Percentiles rank a stretch among this genome's conserved stretches.
Conservation (phyloP, 1,140 invertebrate species). For the Amphibalanus amphitrite region DNA sequence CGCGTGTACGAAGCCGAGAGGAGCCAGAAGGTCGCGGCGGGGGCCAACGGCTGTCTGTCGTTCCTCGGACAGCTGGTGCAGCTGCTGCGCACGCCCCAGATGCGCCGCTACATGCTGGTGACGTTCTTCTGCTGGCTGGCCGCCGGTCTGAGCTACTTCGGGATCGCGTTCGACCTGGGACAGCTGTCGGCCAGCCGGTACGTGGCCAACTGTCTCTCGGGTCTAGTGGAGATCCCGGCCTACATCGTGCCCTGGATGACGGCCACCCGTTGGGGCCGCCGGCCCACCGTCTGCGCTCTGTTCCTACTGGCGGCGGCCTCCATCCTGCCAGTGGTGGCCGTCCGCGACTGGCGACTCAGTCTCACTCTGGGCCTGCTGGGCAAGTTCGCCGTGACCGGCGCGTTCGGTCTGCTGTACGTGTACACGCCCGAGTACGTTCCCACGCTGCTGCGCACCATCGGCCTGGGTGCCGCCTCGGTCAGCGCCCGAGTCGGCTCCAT, state of each 20-base stretch:
- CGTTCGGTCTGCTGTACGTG: conserved; percentile 59
- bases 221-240: conserved; percentile 16
- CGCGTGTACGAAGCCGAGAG: neutral
- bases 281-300: conserved; percentile 7
- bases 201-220: conserved; percentile 4
- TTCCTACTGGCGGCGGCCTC: conserved; percentile 29
- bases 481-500: conserved; percentile 58
- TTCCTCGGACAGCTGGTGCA: conserved; percentile 4
- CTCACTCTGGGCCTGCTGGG: conserved; percentile 53
- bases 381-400: conserved; percentile 65
- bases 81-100: conserved; percentile 35
- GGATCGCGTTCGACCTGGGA: conserved; percentile 56
- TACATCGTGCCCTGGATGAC: conserved; percentile 4
- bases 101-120: conserved; percentile 48
- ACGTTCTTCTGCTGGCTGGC: conserved; percentile 58
- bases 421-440: conserved; percentile 69
- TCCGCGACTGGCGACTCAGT: conserved; percentile 11
- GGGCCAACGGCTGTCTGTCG: neutral
- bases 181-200: conserved; percentile 28
- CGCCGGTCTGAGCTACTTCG: conserved; percentile 45
- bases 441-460: conserved; percentile 62
- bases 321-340: neutral
- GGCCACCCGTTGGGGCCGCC: neutral
- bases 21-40: neutral
- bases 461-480: conserved; percentile 56